These are phyloP conservation scores for Mormoops blainvillei DNA, from an alignment of 2,113 vertebrate species.

Conservation along the genomic window DNA sequence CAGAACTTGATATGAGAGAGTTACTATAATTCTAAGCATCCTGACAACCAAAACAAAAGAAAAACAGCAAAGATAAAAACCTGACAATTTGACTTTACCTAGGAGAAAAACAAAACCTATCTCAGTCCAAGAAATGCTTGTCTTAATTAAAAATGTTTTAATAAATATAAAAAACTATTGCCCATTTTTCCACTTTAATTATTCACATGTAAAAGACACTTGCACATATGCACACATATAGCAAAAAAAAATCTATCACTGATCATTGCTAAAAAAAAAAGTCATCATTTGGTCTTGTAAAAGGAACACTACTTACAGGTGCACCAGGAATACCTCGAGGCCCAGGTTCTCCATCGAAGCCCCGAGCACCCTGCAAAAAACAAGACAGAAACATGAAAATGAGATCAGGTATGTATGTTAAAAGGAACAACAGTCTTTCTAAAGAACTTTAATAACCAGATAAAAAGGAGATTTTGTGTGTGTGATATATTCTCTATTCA, in stretches of 20 bases:
- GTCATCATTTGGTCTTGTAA: background rate
- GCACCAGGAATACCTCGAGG: constrained; percentile 90
- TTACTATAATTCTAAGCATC: background rate
- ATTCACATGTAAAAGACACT: background rate
- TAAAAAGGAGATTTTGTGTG: background rate
- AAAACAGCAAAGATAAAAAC: background rate
- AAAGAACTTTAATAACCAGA: background rate
- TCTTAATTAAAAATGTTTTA: background rate
- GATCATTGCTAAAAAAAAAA: background rate
- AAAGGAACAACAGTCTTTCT: background rate
- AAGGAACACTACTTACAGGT: constrained; percentile 82
- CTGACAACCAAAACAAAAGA: background rate
- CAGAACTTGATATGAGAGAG: background rate
- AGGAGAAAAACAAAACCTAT: background rate
- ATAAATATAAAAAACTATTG: background rate
- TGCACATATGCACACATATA: background rate
- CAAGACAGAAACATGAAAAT: background rate
- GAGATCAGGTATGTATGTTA: background rate
- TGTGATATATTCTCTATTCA: background rate
- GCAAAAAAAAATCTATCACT: background rate
- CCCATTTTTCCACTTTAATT: background rate
- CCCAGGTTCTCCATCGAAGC: constrained; percentile 92
- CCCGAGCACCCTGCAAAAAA: constrained; percentile 87
- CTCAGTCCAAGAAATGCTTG: background rate
- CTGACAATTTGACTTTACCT: background rate